phyloP scores from a whole-genome alignment of 2,797 vertebrate species.

The Tachyglossus aculeatus region DNA sequence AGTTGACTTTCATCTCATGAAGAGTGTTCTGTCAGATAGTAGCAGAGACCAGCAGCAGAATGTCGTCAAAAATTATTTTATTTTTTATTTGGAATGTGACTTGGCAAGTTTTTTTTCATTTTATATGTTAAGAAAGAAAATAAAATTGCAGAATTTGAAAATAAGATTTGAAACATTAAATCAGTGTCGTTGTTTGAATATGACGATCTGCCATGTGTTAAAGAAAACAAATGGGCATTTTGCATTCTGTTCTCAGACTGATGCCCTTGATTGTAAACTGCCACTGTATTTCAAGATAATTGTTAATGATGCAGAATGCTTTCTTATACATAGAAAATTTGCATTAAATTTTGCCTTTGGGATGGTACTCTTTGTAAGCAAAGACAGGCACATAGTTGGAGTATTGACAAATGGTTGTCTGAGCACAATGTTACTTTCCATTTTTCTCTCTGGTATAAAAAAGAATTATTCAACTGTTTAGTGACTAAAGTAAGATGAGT shows the following conservation, averaged over 20 bases:
- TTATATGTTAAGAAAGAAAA: slow-evolving; percentile 17
- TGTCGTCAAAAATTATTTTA: background rate
- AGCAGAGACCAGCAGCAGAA: slow-evolving; percentile 22
- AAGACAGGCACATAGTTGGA: slow-evolving; percentile 36
- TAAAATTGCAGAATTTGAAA: background rate
- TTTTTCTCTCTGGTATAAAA: slow-evolving; percentile 18
- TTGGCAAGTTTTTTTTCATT: slow-evolving; percentile 10
- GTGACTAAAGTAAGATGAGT: slow-evolving; percentile 20
- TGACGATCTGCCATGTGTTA: slow-evolving; percentile 1
- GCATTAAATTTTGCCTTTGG: slow-evolving; percentile 35
- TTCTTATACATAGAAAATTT: slow-evolving; percentile 27
- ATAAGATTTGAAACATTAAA: slow-evolving; percentile 9
- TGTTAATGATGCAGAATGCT: slow-evolving; percentile 16
- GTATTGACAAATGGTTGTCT: slow-evolving; percentile 28
- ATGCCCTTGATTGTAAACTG: slow-evolving; percentile 35
- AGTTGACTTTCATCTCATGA: slow-evolving; percentile 6
- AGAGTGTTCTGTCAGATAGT: background rate
- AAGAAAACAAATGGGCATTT: slow-evolving; percentile 1
- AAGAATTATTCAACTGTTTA: slow-evolving; percentile 20
- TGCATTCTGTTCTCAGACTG: slow-evolving; percentile 8
- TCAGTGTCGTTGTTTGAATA: slow-evolving; percentile 6
- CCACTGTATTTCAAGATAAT: slow-evolving; percentile 31
- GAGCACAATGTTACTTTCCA: slow-evolving; percentile 32
- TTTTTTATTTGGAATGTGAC: slow-evolving; percentile 6
- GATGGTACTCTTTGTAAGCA: slow-evolving; percentile 33